A percentile compares a stretch with the other conserved stretches of the same genome.
Evolutionary conservation across 2,113 vertebrate species (phyloP).

Genomic region (Ahaetulla prasina): DNA sequence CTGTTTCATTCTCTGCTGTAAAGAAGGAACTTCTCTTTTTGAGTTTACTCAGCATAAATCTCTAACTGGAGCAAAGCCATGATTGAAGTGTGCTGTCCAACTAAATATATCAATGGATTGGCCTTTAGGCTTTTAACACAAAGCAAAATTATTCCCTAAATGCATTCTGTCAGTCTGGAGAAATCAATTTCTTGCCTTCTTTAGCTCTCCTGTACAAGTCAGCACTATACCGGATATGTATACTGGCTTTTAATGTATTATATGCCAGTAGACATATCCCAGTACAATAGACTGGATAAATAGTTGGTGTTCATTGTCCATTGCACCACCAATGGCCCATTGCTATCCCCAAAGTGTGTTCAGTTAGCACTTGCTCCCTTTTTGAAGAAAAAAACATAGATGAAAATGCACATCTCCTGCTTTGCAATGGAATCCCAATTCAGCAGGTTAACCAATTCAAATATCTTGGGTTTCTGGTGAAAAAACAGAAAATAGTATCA

Average conservation of each 20-base stretch:
- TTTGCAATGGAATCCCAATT: not conserved
- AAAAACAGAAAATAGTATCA: not conserved
- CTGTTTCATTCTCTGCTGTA: constrained; percentile 17
- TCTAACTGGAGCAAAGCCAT: constrained; percentile 37
- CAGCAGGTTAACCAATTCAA: not conserved
- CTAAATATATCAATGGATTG: constrained; percentile 44
- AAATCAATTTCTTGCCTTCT: constrained; percentile 23
- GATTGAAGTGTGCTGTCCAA: constrained; percentile 46
- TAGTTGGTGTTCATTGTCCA: not conserved
- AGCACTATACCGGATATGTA: constrained; percentile 15
- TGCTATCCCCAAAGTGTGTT: not conserved
- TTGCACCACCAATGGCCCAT: not conserved
- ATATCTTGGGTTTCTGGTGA: not conserved
- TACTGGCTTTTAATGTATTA: not conserved
- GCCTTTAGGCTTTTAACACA: constrained; percentile 34
- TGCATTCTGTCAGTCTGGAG: constrained; percentile 6
- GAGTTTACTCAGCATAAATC: constrained; percentile 23
- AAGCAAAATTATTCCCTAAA: constrained; percentile 26
- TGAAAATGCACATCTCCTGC: not conserved
- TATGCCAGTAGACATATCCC: not conserved
- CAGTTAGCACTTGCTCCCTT: not conserved
- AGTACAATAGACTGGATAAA: not conserved
- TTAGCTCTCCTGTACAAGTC: not conserved
- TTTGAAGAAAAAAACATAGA: not conserved
- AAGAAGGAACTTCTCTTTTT: constrained; percentile 12